phyloP scores from a whole-genome alignment of 2,888 invertebrate genomes.

The Siphonodentalium dalli region DNA sequence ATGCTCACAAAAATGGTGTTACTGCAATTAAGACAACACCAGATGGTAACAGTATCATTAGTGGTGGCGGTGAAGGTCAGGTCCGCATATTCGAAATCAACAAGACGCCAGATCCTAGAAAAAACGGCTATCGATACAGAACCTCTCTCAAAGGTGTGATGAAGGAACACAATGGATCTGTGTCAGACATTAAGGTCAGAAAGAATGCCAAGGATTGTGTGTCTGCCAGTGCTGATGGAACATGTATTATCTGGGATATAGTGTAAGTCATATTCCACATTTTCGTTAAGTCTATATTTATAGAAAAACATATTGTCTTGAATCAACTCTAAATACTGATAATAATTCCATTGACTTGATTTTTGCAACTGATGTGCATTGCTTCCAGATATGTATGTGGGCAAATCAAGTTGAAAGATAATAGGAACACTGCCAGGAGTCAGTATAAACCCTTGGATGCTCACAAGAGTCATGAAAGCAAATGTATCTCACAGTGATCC shows the following conservation, averaged over 20 bases:
- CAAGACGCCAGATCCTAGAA: constrained; percentile 29
- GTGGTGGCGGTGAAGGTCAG: constrained; percentile 92
- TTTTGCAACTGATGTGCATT: too few species aligned
- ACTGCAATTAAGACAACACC: constrained; percentile 81
- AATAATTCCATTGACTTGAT: too few species aligned
- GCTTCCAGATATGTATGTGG: too few species aligned
- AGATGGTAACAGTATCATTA: constrained; percentile 76
- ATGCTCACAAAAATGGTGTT: constrained; percentile 89
- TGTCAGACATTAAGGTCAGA: constrained; percentile 82
- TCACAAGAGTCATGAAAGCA: too few species aligned
- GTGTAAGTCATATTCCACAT: constrained; percentile 70
- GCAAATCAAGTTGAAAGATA: too few species aligned
- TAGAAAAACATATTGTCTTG: background rate
- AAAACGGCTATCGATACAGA: constrained; percentile 25
- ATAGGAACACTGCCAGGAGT: too few species aligned
- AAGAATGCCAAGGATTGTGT: constrained; percentile 82
- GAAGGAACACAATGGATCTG: constrained; percentile 90
- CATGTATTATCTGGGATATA: constrained; percentile 92
- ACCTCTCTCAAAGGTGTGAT: constrained; percentile 63
- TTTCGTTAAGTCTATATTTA: background rate
- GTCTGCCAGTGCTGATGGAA: constrained; percentile 89
- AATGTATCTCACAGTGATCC: too few species aligned
- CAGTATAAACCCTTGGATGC: too few species aligned
- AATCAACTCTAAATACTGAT: too few species aligned
- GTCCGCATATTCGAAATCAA: constrained; percentile 58